Evolutionary conservation across 2,888 invertebrate species (phyloP), one percentile per base, ranked within the genome.

Genomic region (Drosophila parthenogenetica): DNA sequence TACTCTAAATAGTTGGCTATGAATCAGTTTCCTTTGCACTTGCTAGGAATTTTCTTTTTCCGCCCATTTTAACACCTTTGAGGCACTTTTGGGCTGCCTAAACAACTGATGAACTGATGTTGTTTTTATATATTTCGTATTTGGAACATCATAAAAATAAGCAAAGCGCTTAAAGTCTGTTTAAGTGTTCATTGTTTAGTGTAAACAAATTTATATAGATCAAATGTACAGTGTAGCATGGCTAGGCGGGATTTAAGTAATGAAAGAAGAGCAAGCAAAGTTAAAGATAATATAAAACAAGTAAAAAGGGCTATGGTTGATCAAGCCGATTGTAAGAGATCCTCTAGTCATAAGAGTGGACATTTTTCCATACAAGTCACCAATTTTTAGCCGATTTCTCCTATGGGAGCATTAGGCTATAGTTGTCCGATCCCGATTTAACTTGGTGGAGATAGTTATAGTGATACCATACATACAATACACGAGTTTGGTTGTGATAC

Each of bases 101-200:
- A 60, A 53, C 43, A 65, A 55, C 66, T 73, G 53, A 53, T 35
- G 59, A 73, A 29, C 51, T 61, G 13, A 8, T 55, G 46, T 68
- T 73, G 57, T 72, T 62, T 64, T 57, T 62, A 76, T 76, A 66
- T 82, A 79, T 76, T 82, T 83, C 69, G 73, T 79, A 86, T 88
- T 88, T 88, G 69, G 66, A 88, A 82, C 17, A 79, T 50, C 81
- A 71, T 81, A 77, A 87, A 89, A 79, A 64, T 29, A 29, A 58
- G 70, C 70, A 69, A 65, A 74, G 73, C 79, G 85, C 85, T 85
- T 87, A 79, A 81, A 85, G 50, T 63, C 65, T 71, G 58, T 89
- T 89, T 71, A 89, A 85, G 85, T 85, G 85, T 73, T 77, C 81
- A 87, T 85, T 85, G 75, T 43, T 59, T 62, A 64, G 71, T 55